Conservation (phyloP, 2,797 vertebrate species). For the Hoplostethus atlanticus region DNA sequence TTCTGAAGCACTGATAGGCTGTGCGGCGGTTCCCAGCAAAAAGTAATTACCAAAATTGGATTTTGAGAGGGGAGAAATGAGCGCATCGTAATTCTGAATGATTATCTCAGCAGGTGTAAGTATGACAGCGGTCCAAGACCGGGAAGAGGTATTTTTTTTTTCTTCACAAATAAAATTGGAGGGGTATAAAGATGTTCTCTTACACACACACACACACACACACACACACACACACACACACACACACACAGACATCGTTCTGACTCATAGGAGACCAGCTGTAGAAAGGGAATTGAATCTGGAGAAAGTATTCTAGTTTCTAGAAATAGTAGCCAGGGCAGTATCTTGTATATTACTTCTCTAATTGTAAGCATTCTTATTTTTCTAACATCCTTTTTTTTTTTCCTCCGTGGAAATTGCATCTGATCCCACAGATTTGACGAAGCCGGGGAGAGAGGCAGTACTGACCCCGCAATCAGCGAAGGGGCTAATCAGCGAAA, state of each 20-base stretch:
- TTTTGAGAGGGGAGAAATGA: slow-evolving; percentile 75
- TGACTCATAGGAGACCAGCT: slow-evolving; percentile 43
- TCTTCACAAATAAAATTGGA: slow-evolving; percentile 49
- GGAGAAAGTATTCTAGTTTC: slow-evolving; percentile 34
- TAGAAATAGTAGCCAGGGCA: slow-evolving; percentile 18
- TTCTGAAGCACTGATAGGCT: slow-evolving; percentile 45
- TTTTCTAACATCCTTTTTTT: slow-evolving; percentile 1
- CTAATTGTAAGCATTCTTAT: slow-evolving; percentile 16
- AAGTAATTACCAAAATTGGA: slow-evolving; percentile 77
- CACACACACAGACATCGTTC: slow-evolving; percentile 2
- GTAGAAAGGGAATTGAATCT: slow-evolving; percentile 39
- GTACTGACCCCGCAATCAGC: too few species aligned
- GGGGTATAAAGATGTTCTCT: slow-evolving; percentile 44
- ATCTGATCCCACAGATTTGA: neutral
- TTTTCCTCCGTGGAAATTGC: neutral
- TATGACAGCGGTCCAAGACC: slow-evolving; percentile 24
- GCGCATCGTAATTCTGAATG: slow-evolving; percentile 67
- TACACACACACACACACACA: slow-evolving; percentile 1
- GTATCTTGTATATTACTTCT: slow-evolving; percentile 26
- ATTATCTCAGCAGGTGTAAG: slow-evolving; percentile 74
- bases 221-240: slow-evolving; percentile 8
- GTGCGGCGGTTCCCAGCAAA: slow-evolving; percentile 21
- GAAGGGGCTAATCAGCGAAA: too few species aligned
- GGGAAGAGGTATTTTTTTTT: slow-evolving; percentile 38
- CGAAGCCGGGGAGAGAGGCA: too few species aligned